Evolutionary conservation across 2,888 invertebrate genomes (phyloP).

Genomic region (Hipparchia sbordonii): DNA sequence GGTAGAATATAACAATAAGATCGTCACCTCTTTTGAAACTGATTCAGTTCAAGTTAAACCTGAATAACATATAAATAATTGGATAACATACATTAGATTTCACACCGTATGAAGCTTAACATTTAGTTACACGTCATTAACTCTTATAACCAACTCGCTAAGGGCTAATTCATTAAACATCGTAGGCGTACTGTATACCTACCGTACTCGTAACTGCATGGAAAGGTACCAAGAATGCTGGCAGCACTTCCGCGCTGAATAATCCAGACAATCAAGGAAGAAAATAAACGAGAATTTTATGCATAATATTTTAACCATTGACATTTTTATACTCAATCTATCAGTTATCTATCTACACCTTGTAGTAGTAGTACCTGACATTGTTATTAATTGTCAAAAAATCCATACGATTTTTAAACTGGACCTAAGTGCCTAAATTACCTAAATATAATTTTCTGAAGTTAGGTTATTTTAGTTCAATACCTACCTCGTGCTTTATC

Average conservation of each 20-base stretch:
- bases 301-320: too few species aligned
- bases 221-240: background rate
- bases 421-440: too few species aligned
- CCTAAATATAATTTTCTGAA: too few species aligned
- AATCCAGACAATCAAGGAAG: conserved; percentile 6
- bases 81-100: background rate
- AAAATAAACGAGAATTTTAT: background rate
- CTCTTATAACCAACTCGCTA: background rate
- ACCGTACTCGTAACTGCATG: background rate
- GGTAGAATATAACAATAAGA: background rate
- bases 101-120: background rate
- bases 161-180: background rate
- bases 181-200: background rate
- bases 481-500: too few species aligned
- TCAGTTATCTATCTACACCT: too few species aligned
- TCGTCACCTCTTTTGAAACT: background rate
- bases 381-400: too few species aligned
- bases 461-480: too few species aligned
- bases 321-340: too few species aligned
- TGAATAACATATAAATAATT: background rate
- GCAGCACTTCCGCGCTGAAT: background rate
- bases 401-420: too few species aligned
- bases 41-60: background rate
- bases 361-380: too few species aligned
- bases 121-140: background rate